These are phyloP conservation scores for Lampropteryx suffumata DNA, from an alignment of 2,888 invertebrate species.

Conservation along the genomic window DNA sequence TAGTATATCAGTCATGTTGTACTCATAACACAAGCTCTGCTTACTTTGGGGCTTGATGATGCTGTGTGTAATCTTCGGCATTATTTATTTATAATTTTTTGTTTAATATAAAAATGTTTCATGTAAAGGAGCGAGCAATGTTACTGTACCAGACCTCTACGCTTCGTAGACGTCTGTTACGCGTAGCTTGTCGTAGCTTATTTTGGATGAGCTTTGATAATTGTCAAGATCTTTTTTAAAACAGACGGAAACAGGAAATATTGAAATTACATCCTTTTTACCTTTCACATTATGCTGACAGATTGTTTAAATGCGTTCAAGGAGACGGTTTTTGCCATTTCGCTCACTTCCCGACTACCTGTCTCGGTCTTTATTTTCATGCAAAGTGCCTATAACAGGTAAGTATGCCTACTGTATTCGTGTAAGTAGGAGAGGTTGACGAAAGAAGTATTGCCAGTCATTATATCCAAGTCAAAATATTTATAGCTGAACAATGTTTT, in stretches of 20 bases:
- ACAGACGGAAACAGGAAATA: background rate
- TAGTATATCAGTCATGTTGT: too few relatives aligned
- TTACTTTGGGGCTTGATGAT: too few relatives aligned
- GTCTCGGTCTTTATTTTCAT: constrained; percentile 15
- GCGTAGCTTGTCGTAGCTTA: background rate
- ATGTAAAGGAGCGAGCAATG: background rate
- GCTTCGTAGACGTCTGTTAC: background rate
- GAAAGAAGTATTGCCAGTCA: constrained; percentile 8
- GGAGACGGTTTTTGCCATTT: constrained; percentile 25
- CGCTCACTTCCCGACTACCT: constrained; percentile 15
- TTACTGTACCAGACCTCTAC: background rate
- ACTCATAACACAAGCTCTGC: too few relatives aligned
- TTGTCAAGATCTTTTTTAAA: background rate
- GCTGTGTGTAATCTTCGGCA: too few relatives aligned
- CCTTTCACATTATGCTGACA: constrained; percentile 26
- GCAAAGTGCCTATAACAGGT: constrained; percentile 7
- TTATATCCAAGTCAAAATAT: background rate
- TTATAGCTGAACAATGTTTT: too few relatives aligned
- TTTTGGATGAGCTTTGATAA: too few relatives aligned
- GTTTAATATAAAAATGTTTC: too few relatives aligned
- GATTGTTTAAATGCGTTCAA: constrained; percentile 16
- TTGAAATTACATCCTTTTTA: constrained; percentile 17
- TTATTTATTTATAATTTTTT: too few relatives aligned
- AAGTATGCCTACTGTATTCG: constrained; percentile 4
- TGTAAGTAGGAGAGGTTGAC: constrained; percentile 3